Percentiles rank a stretch among this genome's conserved stretches.
phyloP scores from a whole-genome alignment of 1,140 invertebrate genomes.

The Ceratina australensis region DNA sequence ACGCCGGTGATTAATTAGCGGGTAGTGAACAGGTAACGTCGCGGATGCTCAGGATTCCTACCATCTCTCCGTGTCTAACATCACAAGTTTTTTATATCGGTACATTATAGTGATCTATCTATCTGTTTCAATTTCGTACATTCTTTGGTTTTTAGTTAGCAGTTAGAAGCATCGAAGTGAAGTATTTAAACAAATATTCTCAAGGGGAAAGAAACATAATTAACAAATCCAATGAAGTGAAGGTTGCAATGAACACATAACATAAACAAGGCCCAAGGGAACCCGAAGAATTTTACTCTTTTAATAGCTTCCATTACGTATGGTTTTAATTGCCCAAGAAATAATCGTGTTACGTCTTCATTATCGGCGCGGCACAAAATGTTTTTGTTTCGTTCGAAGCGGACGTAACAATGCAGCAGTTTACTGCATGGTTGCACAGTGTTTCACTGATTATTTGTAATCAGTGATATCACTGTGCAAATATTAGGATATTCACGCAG shows the following conservation, averaged over 20 bases:
- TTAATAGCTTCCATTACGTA: background rate
- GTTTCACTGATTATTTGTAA: conserved; percentile 11
- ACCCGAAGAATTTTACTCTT: background rate
- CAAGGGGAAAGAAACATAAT: too few relatives aligned
- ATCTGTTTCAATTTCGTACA: too few relatives aligned
- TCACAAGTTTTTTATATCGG: background rate
- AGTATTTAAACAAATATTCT: too few relatives aligned
- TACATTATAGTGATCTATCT: too few relatives aligned
- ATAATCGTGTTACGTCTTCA: background rate
- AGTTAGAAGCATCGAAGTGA: too few relatives aligned
- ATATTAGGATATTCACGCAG: conserved; percentile 2
- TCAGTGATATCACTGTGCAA: conserved; percentile 36
- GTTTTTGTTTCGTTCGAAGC: background rate
- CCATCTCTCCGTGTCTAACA: background rate
- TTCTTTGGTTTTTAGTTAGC: too few relatives aligned
- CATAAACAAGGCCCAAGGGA: too few relatives aligned
- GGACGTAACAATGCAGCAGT: background rate
- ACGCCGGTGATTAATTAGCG: background rate
- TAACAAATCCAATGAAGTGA: too few relatives aligned
- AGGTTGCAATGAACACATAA: too few relatives aligned
- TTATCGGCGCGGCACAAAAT: background rate
- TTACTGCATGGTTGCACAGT: background rate
- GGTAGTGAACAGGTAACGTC: background rate
- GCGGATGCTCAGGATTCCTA: background rate
- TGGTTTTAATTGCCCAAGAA: background rate